A percentile compares a stretch with the other conserved stretches of the same genome.
Evolutionary conservation across 2,797 vertebrate species (phyloP).

Genomic region (Acanthurus lineatus): DNA sequence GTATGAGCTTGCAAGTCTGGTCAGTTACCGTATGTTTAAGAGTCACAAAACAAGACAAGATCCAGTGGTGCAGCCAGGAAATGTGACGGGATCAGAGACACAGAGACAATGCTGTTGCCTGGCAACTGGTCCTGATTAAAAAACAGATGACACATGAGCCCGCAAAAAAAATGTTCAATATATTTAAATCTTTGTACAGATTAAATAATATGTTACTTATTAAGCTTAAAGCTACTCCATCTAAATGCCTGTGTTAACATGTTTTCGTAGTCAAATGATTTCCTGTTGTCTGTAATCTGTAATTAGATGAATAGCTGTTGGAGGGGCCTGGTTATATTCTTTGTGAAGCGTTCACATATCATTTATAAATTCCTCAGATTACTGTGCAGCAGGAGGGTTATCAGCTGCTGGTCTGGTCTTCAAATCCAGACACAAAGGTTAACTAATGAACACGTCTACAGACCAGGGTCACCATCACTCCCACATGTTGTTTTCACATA

Average conservation of each 20-base stretch:
- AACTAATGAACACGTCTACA: slow-evolving; percentile 2
- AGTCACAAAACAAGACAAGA: not conserved
- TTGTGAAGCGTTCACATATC: not conserved
- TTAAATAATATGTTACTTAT: no score
- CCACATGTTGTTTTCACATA: not conserved
- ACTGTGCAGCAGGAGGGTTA: not conserved
- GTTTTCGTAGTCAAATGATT: not conserved
- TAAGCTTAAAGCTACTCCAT: no score
- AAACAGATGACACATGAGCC: no score
- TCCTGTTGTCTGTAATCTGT: not conserved
- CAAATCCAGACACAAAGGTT: slow-evolving; percentile 19
- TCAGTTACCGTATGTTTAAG: not conserved
- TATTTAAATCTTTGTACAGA: no score
- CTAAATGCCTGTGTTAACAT: not conserved
- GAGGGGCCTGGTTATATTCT: no score
- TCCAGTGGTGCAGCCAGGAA: no score
- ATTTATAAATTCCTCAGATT: slow-evolving; percentile 30
- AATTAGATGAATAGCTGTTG: not conserved
- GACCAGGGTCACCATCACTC: slow-evolving; percentile 3
- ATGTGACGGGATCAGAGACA: no score
- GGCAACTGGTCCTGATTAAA: no score
- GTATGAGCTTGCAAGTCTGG: not conserved
- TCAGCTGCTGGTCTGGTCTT: not conserved
- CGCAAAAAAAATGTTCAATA: no score
- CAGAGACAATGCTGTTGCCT: no score